These are phyloP conservation scores for Branchellion lobata DNA, from an alignment of 2,888 invertebrate genomes.

Conservation along the genomic window DNA sequence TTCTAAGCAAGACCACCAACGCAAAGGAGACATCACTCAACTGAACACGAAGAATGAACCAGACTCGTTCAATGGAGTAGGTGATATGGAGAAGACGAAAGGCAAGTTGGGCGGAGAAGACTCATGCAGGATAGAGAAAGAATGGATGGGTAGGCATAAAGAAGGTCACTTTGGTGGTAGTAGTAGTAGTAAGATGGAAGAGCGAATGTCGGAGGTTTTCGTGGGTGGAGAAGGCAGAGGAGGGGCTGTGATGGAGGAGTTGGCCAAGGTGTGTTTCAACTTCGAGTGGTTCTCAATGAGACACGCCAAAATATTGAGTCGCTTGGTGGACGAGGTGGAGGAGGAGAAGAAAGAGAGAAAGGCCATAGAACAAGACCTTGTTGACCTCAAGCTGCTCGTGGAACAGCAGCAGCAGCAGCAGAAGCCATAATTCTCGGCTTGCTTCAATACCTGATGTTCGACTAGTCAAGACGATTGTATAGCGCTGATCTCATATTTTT, in stretches of 20 bases:
- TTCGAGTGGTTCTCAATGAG: slow-evolving; percentile 41
- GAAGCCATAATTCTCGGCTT: not conserved
- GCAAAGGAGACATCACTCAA: not conserved
- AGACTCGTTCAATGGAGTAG: not conserved
- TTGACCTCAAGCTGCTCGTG: not conserved
- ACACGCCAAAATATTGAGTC: slow-evolving; percentile 39
- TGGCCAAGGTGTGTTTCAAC: slow-evolving; percentile 30
- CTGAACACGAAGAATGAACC: not conserved
- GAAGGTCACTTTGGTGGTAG: not conserved
- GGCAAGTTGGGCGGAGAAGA: not conserved
- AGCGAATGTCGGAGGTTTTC: too few relatives aligned
- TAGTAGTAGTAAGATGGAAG: too few relatives aligned
- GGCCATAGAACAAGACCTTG: slow-evolving; percentile 7
- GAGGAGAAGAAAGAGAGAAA: slow-evolving; percentile 33
- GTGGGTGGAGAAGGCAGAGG: not conserved
- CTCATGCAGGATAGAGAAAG: not conserved
- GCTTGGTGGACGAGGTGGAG: slow-evolving; percentile 33
- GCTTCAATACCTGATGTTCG: too few relatives aligned
- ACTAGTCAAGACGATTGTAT: too few relatives aligned
- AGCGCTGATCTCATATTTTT: too few relatives aligned
- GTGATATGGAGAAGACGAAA: not conserved
- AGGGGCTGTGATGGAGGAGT: slow-evolving; percentile 24
- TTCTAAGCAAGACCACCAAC: not conserved
- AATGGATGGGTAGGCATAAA: not conserved
- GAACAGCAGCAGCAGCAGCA: not conserved